Percentiles rank a stretch among this genome's conserved stretches.
Evolutionary conservation across 2,797 vertebrate species (phyloP).

Genomic region (Chloroceryle amazona): DNA sequence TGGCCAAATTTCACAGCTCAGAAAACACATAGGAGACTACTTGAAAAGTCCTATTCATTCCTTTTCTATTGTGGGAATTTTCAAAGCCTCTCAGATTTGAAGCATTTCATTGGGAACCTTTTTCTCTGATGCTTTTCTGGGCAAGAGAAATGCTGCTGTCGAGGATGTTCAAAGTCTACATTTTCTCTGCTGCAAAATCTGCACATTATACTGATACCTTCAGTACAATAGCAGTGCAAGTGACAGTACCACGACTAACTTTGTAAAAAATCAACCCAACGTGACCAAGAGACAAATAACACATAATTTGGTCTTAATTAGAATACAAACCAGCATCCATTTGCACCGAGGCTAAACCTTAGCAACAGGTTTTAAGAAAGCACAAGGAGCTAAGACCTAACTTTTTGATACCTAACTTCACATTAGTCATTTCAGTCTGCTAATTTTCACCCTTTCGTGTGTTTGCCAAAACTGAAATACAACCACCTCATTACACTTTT

Average conservation of each 20-base stretch:
- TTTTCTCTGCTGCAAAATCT: slow-evolving; percentile 39
- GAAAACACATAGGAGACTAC: background rate
- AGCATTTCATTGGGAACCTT: slow-evolving; percentile 52
- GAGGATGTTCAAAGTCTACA: slow-evolving; percentile 43
- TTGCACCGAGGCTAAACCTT: slow-evolving; percentile 63
- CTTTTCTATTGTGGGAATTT: slow-evolving; percentile 2
- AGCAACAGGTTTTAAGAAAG: slow-evolving; percentile 64
- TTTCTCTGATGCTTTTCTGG: slow-evolving; percentile 64
- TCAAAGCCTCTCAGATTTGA: slow-evolving; percentile 63
- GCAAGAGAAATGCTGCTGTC: slow-evolving; percentile 36
- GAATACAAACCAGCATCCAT: slow-evolving; percentile 71
- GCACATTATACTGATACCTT: slow-evolving; percentile 57
- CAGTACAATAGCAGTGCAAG: slow-evolving; percentile 65
- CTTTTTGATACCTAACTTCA: slow-evolving; percentile 70
- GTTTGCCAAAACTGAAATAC: slow-evolving; percentile 74
- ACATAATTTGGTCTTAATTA: slow-evolving; percentile 71
- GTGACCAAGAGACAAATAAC: slow-evolving; percentile 73
- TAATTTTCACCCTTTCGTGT: slow-evolving; percentile 56
- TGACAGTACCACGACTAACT: slow-evolving; percentile 8
- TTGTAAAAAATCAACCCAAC: slow-evolving; percentile 50
- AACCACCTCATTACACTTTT: slow-evolving; percentile 71
- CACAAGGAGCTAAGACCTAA: slow-evolving; percentile 66
- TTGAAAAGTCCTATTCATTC: slow-evolving; percentile 34
- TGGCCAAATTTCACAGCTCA: slow-evolving; percentile 12
- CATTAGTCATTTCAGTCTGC: slow-evolving; percentile 61